phyloP scores from a whole-genome alignment of 2,797 vertebrate species.

The Orestias chungarensis region DNA sequence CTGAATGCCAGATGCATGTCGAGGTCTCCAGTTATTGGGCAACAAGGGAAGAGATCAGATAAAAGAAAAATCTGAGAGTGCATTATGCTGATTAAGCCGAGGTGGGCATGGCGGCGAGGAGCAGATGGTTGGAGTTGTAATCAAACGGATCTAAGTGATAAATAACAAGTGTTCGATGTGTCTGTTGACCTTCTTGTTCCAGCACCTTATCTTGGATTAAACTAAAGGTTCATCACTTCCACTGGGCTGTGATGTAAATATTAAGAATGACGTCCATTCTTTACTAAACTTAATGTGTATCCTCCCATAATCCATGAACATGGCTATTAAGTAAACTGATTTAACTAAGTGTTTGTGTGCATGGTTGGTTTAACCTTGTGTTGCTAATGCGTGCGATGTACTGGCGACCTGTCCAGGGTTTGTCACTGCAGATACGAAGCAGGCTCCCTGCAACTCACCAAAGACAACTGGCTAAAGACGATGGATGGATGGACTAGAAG shows the following conservation, averaged over 20 bases:
- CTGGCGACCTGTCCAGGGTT: neutral
- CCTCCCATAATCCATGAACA: neutral
- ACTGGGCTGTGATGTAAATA: neutral
- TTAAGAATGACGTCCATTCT: neutral
- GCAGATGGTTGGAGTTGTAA: slow-evolving; percentile 53
- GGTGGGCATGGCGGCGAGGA: slow-evolving; percentile 4
- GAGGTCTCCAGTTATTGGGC: slow-evolving; percentile 52
- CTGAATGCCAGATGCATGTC: slow-evolving; percentile 64
- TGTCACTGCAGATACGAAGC: no score
- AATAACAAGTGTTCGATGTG: slow-evolving; percentile 40
- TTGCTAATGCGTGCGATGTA: neutral
- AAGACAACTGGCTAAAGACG: neutral
- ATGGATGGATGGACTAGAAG: neutral
- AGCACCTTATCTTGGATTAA: slow-evolving; percentile 5
- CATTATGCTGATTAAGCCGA: slow-evolving; percentile 66
- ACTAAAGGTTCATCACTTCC: slow-evolving; percentile 3
- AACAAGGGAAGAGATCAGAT: slow-evolving; percentile 60
- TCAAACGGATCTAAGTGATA: slow-evolving; percentile 33
- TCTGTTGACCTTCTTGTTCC: slow-evolving; percentile 35
- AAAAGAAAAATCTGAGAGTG: slow-evolving; percentile 40
- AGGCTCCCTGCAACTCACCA: no score
- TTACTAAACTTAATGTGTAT: slow-evolving; percentile 1
- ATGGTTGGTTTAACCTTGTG: neutral
- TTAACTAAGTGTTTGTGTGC: neutral
- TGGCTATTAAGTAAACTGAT: neutral